Evolutionary conservation across 2,888 invertebrate genomes (phyloP), one percentile per base, ranked within the genome.

Genomic region (Holacanthella duospinosa): DNA sequence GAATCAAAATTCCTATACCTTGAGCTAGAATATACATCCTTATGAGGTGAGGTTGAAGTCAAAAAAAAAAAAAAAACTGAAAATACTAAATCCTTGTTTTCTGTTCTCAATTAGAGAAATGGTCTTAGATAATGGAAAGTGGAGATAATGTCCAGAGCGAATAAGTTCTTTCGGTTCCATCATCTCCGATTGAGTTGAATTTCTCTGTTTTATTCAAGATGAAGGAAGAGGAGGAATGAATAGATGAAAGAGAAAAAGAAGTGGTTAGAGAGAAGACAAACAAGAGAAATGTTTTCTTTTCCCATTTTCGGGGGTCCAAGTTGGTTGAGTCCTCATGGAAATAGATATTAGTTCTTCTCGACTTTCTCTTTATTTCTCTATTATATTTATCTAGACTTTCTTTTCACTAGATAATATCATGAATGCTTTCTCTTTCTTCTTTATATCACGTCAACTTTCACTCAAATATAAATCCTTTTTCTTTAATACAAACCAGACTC

Each of bases 241-340:
- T 25, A 59, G 59, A 59, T 59, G 24, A 59, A 59, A 58, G 56
- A 26, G 29, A 36, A 36, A 36, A 36, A 36, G 36, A 36, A 36
- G 36, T 36, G 36, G 36, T 36, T 36, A 9, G 9, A 36, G 16
- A 36, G 16, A 36, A 36, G 36, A 36, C 36, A 36, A 36, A 36
- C 36, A 24, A 24, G 43, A 24, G 29, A 59, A 36, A 16, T 59
- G 43, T 59, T 59, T 55, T 55, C 55, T 55, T 55, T 55, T 25
- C 25, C 26, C 55, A 55, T 55, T 55, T 55, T 55, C 26, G 25
- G 21, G 27, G 21, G 55, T 36, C 36, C 36, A 36, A 53, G 9
- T 53, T n/a, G 9, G 6, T 53, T 53, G 4, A 6, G 54, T 53
- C 54, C 6, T 9, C 36, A 36, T 36, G 36, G 36, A 36, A 36